Evolutionary conservation across 92 coral and sea anemone species (phyloP).

Genomic region (Actinostola sp.): DNA sequence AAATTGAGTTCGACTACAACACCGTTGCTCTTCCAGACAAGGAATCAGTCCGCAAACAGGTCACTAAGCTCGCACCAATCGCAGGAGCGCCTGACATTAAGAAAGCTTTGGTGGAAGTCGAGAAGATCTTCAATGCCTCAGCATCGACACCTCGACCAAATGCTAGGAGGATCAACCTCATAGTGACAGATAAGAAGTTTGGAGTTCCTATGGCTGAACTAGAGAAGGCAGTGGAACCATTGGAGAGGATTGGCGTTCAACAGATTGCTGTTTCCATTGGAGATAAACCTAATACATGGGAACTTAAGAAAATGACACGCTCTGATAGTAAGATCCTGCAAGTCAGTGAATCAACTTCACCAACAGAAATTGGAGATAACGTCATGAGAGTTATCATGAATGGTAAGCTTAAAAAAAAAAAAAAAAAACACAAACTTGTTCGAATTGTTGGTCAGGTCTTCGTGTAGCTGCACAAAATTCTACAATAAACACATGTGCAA

Average conservation of each 20-base stretch:
- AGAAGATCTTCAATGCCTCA: slow-evolving; percentile 17
- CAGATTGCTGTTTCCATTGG: slow-evolving; percentile 25
- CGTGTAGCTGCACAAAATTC: no score
- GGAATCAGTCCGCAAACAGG: slow-evolving; percentile 16
- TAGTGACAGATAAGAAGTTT: slow-evolving; percentile 14
- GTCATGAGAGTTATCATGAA: slow-evolving; percentile 26
- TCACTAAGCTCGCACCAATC: slow-evolving; percentile 6
- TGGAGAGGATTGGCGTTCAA: slow-evolving; percentile 1
- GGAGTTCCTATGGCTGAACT: neutral
- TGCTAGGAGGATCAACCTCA: slow-evolving; percentile 14
- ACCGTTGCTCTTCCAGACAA: slow-evolving; percentile 24
- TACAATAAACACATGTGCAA: no score
- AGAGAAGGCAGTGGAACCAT: slow-evolving; percentile 13
- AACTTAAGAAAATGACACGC: slow-evolving; percentile 28
- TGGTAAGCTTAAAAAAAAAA: no score
- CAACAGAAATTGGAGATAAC: slow-evolving; percentile 26
- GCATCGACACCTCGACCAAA: slow-evolving; percentile 19
- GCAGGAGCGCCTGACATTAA: slow-evolving; percentile 14
- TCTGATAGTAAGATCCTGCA: slow-evolving; percentile 5
- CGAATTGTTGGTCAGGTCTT: no score
- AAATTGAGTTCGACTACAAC: slow-evolving; percentile 2
- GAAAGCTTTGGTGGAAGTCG: slow-evolving; percentile 11
- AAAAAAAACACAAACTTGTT: no score
- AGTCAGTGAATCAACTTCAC: neutral
- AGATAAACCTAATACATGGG: slow-evolving; percentile 3